Base-by-base conservation (phyloP, 2,888 invertebrate genomes). In the Himalopsyche tibetana region DNA sequence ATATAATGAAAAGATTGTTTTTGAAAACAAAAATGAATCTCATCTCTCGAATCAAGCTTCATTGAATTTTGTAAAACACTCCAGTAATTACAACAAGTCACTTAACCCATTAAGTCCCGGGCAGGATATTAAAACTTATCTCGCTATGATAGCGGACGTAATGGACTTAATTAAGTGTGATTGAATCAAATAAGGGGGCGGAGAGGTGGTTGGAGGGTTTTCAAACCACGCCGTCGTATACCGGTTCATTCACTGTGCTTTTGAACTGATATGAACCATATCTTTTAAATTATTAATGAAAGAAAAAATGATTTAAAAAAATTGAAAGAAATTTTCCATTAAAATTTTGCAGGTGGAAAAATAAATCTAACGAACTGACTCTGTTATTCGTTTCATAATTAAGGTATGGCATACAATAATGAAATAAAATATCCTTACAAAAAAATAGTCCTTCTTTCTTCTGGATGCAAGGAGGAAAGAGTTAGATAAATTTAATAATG, bases 121-220 rank as follows among this genome's bases (percentile, higher is more conserved):
- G 40, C 85, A 83, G 85, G 85, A 85, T 85, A 85, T 86, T 86
- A 83, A 83, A 83, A 86, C 83, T 83, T 83, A 83, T 86, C 86
- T 83, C 86, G 74, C 28, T 74, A 74, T 74, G 74, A 74, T 74
- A 74, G 74, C 74, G 74, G 74, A 74, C 74, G 74, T 74, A 74
- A 74, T 74, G 74, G 74, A 74, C 74, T 74, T 74, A 74, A 74
- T 74, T 74, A 74, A 74, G 74, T 74, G 74, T 74, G 74, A 74
- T 74, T 74, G 74, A 74, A 74, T 74, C 74, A 74, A 74, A 74
- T 74, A 74, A 74, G 74, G 74, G 74, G 74, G 74, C 74, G 74
- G 74, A 74, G 74, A 36, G 74, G 74, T 74, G 74, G 36, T 36
- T 74, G 74, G 36, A 69, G 74, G 74, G 74, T 74, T 74, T 74